Conservation (phyloP, 1,140 invertebrate species). For the Geopemphigus sp. region DNA sequence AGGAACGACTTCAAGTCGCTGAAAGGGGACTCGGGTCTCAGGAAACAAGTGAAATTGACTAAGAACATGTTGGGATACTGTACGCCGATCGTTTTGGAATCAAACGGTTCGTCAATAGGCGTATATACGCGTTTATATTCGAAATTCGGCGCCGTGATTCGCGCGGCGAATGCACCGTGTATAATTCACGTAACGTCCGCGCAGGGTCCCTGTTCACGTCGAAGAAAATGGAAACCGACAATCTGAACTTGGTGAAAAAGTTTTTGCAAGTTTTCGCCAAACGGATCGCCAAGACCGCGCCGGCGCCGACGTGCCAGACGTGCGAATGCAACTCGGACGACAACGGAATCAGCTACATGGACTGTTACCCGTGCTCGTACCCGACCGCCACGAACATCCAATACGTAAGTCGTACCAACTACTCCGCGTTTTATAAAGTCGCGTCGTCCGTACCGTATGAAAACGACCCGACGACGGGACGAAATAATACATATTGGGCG, state of each 20-base stretch:
- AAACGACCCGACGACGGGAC: too few species aligned
- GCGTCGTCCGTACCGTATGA: too few species aligned
- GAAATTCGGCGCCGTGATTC: too few species aligned
- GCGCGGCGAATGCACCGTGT: too few species aligned
- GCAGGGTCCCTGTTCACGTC: conserved; percentile 64
- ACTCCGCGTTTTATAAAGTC: too few species aligned
- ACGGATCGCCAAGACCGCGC: conserved; percentile 64
- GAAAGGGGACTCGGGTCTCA: conserved; percentile 66
- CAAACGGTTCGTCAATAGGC: conserved; percentile 66
- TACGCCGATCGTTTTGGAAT: conserved; percentile 74
- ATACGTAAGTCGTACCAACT: conserved; percentile 58
- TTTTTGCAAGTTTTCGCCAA: conserved; percentile 70
- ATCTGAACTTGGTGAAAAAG: conserved; percentile 63
- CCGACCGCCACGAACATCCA: conserved; percentile 59
- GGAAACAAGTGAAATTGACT: conserved; percentile 70
- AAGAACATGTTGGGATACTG: conserved; percentile 76
- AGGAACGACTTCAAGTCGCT: conserved; percentile 70
- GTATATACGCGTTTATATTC: too few species aligned
- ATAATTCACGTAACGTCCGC: too few species aligned
- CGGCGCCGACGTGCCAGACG: conserved; percentile 65
- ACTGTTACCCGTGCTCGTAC: conserved; percentile 63
- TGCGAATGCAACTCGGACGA: conserved; percentile 72
- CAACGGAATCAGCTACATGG: conserved; percentile 65
- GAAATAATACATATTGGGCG: too few species aligned
- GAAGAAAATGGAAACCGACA: conserved; percentile 62